Conservation (phyloP, 2,113 vertebrate genomes). For the Xyrauchen texanus region DNA sequence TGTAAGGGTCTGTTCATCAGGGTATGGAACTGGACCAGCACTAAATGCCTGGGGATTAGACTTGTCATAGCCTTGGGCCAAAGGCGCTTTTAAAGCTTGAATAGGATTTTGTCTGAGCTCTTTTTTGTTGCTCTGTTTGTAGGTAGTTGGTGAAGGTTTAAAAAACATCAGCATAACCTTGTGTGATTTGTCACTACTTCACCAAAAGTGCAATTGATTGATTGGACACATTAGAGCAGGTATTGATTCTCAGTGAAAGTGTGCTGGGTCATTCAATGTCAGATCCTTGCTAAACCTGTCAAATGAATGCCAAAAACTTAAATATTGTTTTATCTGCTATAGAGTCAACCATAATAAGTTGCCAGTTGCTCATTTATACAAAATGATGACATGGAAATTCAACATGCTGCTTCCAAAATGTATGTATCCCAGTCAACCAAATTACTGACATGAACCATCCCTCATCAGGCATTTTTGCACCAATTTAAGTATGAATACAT, state of each 20-base stretch:
- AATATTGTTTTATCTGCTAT: background rate
- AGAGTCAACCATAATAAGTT: no score
- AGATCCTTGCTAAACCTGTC: slow-evolving; percentile 15
- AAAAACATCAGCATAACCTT: slow-evolving; percentile 1
- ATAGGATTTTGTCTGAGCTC: background rate
- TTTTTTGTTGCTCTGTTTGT: no score
- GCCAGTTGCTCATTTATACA: no score
- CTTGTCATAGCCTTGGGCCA: no score
- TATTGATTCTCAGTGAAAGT: slow-evolving; percentile 11
- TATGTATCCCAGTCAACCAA: no score
- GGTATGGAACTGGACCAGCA: background rate
- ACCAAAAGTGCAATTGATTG: slow-evolving; percentile 16
- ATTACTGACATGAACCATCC: no score
- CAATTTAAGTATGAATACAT: no score
- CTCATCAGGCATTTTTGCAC: no score
- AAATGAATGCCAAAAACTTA: background rate
- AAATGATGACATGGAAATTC: no score
- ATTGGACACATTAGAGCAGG: background rate
- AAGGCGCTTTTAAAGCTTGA: background rate
- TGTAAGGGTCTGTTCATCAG: slow-evolving; percentile 1
- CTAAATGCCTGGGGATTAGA: slow-evolving; percentile 8
- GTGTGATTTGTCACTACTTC: background rate
- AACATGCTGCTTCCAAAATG: no score
- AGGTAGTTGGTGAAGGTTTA: no score
- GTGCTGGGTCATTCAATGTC: slow-evolving; percentile 45